A percentile compares a stretch with the other conserved stretches of the same genome.
Evolutionary conservation across 2,888 invertebrate species (phyloP).

Genomic region (Orgyia antiqua): DNA sequence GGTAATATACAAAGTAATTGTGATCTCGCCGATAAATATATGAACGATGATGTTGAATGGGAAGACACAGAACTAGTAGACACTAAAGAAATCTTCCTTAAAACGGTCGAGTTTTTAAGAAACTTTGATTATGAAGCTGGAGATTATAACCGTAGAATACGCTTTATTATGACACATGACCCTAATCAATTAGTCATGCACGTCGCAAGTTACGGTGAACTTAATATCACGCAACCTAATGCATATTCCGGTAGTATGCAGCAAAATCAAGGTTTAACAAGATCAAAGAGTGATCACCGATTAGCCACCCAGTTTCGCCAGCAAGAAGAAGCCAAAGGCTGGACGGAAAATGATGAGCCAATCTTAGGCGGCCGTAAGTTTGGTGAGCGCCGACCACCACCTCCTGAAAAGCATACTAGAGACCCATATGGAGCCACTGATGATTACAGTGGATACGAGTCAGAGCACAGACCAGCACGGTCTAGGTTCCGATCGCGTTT

Average conservation of each 20-base stretch:
- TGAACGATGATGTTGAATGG: constrained; percentile 93
- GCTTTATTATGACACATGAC: constrained; percentile 93
- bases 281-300: constrained; percentile 96
- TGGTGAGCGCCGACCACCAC: constrained; percentile 82
- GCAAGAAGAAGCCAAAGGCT: constrained; percentile 85
- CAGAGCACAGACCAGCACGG: constrained; percentile 79
- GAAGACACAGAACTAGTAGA: constrained; percentile 96
- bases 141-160: constrained; percentile 90
- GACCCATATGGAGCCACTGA: constrained; percentile 77
- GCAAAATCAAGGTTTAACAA: constrained; percentile 87
- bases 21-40: constrained; percentile 96
- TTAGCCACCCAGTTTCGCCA: constrained; percentile 92
- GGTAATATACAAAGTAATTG: constrained; percentile 97
- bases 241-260: constrained; percentile 79
- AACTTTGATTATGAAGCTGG: constrained; percentile 96
- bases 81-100: constrained; percentile 96
- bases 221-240: constrained; percentile 86
- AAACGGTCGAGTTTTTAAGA: constrained; percentile 95
- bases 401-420: constrained; percentile 70
- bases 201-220: constrained; percentile 92
- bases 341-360: constrained; percentile 82
- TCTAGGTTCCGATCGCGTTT: constrained; percentile 84
- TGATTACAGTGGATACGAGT: constrained; percentile 85
- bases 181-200: constrained; percentile 94
- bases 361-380: constrained; percentile 87